phyloP scores from a whole-genome alignment of 2,888 invertebrate species.

The Torymus auratus region DNA sequence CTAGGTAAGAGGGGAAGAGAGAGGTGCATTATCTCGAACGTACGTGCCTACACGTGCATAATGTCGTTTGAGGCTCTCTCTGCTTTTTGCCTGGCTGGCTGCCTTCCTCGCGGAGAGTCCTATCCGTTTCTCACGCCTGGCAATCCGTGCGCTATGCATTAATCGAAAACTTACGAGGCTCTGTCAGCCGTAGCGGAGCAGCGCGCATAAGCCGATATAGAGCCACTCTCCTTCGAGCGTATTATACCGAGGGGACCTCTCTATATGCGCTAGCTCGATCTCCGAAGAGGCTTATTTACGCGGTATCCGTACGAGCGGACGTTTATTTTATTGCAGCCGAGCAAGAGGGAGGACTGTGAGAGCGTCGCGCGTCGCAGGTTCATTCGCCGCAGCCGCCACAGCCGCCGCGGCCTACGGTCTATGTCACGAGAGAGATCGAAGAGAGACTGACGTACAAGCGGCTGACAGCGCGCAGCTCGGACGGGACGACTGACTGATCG shows the following conservation, averaged over 20 bases:
- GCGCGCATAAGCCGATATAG: slow-evolving; percentile 26
- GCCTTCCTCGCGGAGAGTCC: neutral
- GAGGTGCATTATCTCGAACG: slow-evolving; percentile 13
- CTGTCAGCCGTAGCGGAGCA: slow-evolving; percentile 15
- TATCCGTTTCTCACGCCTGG: slow-evolving; percentile 50
- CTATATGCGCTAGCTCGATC: slow-evolving; percentile 2
- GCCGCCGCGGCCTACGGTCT: no score
- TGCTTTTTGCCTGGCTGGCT: neutral
- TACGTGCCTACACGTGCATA: slow-evolving; percentile 30
- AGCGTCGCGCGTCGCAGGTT: slow-evolving; percentile 34
- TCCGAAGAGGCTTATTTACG: slow-evolving; percentile 61
- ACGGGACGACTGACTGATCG: slow-evolving; percentile 33
- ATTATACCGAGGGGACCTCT: slow-evolving; percentile 9
- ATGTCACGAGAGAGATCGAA: neutral
- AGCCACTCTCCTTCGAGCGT: slow-evolving; percentile 3
- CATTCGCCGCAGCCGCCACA: slow-evolving; percentile 45
- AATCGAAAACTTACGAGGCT: slow-evolving; percentile 56
- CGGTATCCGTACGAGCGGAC: slow-evolving; percentile 56
- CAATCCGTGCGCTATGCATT: slow-evolving; percentile 44
- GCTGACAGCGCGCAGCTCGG: slow-evolving; percentile 9
- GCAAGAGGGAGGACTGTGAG: slow-evolving; percentile 24
- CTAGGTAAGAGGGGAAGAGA: neutral
- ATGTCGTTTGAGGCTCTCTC: slow-evolving; percentile 12
- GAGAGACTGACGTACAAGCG: neutral
- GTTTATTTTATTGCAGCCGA: slow-evolving; percentile 60